A percentile compares a stretch with the other conserved stretches of the same genome.
These are phyloP conservation scores for Fragum fragum DNA, from an alignment of 2,888 invertebrate species.

Conservation along the genomic window DNA sequence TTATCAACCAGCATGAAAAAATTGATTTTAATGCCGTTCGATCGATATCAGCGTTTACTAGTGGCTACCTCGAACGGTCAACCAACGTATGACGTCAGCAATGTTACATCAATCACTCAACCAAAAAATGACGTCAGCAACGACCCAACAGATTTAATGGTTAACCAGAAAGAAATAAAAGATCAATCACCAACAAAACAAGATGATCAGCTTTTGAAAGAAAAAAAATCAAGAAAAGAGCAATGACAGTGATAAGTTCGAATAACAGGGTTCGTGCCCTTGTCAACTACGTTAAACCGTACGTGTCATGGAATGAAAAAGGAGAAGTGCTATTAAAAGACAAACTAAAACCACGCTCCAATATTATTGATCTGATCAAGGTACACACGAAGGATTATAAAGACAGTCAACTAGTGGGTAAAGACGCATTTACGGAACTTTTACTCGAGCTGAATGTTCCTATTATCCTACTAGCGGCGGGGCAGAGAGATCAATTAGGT, in stretches of 20 bases:
- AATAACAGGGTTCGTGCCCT: constrained; percentile 9
- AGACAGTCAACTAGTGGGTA: constrained; percentile 22
- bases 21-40: constrained; percentile 27
- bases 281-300: constrained; percentile 11
- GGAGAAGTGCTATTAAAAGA: constrained; percentile 21
- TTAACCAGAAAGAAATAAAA: not conserved
- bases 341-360: constrained; percentile 15
- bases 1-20: constrained; percentile 31
- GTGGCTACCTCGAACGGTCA: not conserved
- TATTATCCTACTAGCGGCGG: constrained; percentile 8
- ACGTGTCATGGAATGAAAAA: constrained; percentile 24
- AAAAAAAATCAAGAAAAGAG: not conserved
- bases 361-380: constrained; percentile 30
- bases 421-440: constrained; percentile 24
- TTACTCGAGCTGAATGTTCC: no score
- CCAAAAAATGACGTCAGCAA: no score
- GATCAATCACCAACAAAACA: not conserved
- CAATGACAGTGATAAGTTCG: not conserved
- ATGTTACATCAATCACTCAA: no score
- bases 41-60: constrained; percentile 31
- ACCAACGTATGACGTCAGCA: not conserved
- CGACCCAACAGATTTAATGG: no score
- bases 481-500: no score
- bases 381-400: constrained; percentile 30
- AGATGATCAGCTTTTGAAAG: no score